A percentile compares a stretch with the other conserved stretches of the same genome.
Conservation (phyloP, 1,140 invertebrate genomes). For the Solenopsis invicta region DNA sequence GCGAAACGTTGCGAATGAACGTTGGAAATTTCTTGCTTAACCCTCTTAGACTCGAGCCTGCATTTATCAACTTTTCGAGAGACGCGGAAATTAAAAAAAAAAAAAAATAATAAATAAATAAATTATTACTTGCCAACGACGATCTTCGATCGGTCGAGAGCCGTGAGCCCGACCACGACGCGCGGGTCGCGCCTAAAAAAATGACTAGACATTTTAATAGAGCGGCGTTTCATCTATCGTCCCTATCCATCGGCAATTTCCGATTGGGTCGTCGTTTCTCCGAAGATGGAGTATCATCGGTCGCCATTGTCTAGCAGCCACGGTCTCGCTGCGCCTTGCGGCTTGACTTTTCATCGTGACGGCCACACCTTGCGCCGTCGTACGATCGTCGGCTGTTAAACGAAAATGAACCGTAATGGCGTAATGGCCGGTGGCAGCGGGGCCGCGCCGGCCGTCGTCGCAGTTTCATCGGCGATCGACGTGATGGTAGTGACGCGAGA, state of each 20-base stretch:
- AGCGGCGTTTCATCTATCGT: constrained; percentile 71
- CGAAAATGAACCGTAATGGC: constrained; percentile 85
- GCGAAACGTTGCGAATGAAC: constrained; percentile 25
- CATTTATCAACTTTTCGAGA: constrained; percentile 18
- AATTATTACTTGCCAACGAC: background rate
- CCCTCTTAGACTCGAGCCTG: constrained; percentile 37
- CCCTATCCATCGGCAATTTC: constrained; percentile 83
- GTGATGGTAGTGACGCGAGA: constrained; percentile 5
- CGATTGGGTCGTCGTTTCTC: constrained; percentile 82
- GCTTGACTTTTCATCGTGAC: constrained; percentile 82
- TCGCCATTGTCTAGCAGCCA: constrained; percentile 82
- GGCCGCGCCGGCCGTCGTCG: constrained; percentile 27
- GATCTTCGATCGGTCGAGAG: constrained; percentile 56
- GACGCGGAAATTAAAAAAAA: background rate
- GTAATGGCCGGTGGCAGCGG: constrained; percentile 79
- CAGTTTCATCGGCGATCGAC: constrained; percentile 57
- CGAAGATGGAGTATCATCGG: constrained; percentile 72
- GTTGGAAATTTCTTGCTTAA: constrained; percentile 47
- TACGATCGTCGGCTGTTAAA: constrained; percentile 78
- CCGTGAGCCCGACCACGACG: background rate
- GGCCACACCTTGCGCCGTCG: constrained; percentile 82
- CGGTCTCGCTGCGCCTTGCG: constrained; percentile 47
- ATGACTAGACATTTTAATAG: constrained; percentile 79
- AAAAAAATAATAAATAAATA: no score
- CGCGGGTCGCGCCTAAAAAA: constrained; percentile 65